phyloP scores from a whole-genome alignment of 2,113 vertebrate genomes.

The Caracal caracal region DNA sequence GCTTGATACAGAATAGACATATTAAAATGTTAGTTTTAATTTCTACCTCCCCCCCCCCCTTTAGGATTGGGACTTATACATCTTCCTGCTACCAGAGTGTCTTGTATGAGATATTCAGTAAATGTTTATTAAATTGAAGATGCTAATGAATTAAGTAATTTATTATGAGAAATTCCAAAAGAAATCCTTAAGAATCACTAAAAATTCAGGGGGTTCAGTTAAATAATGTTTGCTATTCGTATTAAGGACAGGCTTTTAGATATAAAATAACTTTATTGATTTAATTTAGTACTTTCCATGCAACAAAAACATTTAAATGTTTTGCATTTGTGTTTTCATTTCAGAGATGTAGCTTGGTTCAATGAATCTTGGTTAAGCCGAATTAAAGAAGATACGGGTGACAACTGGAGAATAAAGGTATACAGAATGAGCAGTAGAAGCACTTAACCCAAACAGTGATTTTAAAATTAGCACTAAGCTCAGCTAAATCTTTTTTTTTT shows the following conservation, averaged over 20 bases:
- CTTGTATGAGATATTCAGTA: conserved; percentile 12
- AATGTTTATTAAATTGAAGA: conserved; percentile 26
- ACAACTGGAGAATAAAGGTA: conserved; percentile 99
- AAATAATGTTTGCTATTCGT: background rate
- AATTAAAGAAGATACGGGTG: conserved; percentile 95
- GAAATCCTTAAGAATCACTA: conserved; percentile 7
- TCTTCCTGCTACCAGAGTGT: background rate
- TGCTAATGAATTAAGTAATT: conserved; percentile 31
- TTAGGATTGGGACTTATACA: background rate
- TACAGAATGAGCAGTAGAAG: background rate
- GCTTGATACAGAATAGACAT: background rate
- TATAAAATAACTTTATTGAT: background rate
- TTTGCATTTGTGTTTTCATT: conserved; percentile 59
- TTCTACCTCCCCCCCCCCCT: background rate
- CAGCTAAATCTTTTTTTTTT: background rate
- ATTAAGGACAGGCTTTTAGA: background rate
- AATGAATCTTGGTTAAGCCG: conserved; percentile 92
- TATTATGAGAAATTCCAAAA: conserved; percentile 20
- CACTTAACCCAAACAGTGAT: background rate
- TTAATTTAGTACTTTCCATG: background rate
- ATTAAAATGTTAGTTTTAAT: background rate
- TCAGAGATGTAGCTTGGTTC: conserved; percentile 96
- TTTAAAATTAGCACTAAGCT: background rate
- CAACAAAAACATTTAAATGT: conserved; percentile 30
- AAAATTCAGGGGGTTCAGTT: background rate